Percentiles rank a stretch among this genome's conserved stretches.
These are phyloP conservation scores for Porites lutea DNA, from an alignment of 64 coral and sea anemone species.

Conservation along the genomic window DNA sequence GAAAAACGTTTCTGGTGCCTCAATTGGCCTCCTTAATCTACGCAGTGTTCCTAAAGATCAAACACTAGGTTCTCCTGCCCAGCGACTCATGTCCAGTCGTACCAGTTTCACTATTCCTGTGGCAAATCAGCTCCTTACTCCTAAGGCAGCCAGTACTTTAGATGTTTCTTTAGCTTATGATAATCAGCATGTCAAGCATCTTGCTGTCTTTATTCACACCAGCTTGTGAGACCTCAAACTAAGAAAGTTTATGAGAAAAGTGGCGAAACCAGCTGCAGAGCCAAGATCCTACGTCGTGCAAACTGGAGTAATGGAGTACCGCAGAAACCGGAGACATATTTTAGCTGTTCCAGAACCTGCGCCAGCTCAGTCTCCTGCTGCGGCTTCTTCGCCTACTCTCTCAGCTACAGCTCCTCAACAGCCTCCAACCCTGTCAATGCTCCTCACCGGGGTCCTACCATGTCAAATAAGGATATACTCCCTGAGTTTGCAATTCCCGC, in stretches of 20 bases:
- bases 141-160: not conserved
- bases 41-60: not conserved
- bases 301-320: not conserved
- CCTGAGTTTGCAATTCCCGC: too few relatives aligned
- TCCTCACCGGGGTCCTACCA: too few relatives aligned
- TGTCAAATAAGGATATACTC: too few relatives aligned
- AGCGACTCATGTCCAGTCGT: not conserved
- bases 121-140: not conserved
- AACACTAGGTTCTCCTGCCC: not conserved
- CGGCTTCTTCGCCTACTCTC: not conserved
- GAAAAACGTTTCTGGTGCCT: not conserved
- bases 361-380: not conserved
- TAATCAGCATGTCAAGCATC: not conserved
- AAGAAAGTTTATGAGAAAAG: not conserved
- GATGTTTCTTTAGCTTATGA: not conserved
- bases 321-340: not conserved
- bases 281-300: not conserved
- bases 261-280: not conserved
- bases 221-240: conserved; percentile 10
- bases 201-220: not conserved
- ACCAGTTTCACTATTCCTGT: conserved; percentile 18
- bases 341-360: conserved; percentile 2
- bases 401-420: too few relatives aligned
- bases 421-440: too few relatives aligned
- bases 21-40: not conserved